These are phyloP conservation scores for Cololabis saira DNA, from an alignment of 2,113 vertebrate genomes.

Conservation along the genomic window DNA sequence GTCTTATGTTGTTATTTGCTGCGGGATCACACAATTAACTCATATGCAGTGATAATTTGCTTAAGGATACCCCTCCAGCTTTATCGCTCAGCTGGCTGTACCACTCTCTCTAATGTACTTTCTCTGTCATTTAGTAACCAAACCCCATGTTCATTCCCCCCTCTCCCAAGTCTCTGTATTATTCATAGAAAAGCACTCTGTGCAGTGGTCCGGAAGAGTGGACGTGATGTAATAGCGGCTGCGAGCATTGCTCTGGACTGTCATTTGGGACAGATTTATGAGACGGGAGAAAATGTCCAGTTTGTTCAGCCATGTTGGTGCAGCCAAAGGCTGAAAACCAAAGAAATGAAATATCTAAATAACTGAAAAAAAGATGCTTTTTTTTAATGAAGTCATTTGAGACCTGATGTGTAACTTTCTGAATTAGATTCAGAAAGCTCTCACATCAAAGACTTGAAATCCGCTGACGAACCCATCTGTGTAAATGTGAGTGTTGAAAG, in stretches of 20 bases:
- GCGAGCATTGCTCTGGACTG: slow-evolving; percentile 44
- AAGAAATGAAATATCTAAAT: too few relatives aligned
- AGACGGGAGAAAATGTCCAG: slow-evolving; percentile 29
- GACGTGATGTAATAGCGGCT: slow-evolving; percentile 72
- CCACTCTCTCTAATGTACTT: not conserved
- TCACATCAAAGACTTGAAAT: not conserved
- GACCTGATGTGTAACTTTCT: not conserved
- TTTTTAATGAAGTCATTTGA: not conserved
- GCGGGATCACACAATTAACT: not conserved
- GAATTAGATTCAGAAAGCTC: not conserved
- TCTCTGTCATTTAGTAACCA: slow-evolving; percentile 43
- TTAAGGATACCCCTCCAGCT: not conserved
- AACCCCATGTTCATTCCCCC: slow-evolving; percentile 31
- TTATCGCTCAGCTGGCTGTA: not conserved
- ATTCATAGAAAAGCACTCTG: slow-evolving; percentile 80
- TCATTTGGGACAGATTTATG: slow-evolving; percentile 66
- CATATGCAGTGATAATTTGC: not conserved
- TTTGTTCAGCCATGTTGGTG: slow-evolving; percentile 39
- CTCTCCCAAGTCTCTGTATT: slow-evolving; percentile 65
- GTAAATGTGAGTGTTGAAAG: not conserved
- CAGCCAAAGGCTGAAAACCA: not conserved
- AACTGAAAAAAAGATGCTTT: not conserved
- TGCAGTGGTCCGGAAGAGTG: slow-evolving; percentile 71
- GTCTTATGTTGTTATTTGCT: slow-evolving; percentile 41
- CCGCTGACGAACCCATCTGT: not conserved